A percentile compares a stretch with the other conserved stretches of the same genome.
These are phyloP conservation scores for Pipistrellus pipistrellus DNA, from an alignment of 2,797 vertebrate genomes.

Conservation along the genomic window DNA sequence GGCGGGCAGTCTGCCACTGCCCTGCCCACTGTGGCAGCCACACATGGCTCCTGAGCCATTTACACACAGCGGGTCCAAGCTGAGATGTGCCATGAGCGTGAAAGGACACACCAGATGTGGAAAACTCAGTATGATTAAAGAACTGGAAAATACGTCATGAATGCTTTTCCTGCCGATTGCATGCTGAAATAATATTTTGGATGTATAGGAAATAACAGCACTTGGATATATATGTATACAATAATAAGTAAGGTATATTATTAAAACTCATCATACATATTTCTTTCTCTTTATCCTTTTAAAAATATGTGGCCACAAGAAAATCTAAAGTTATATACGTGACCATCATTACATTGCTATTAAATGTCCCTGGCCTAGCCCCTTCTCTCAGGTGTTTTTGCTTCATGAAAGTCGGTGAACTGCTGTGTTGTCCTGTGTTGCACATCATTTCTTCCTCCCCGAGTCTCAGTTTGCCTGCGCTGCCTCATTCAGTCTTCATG, in stretches of 20 bases:
- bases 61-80: not conserved
- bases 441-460: not conserved
- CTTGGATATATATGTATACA: not conserved
- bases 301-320: not conserved
- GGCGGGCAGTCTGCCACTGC: not conserved
- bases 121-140: not conserved
- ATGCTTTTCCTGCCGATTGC: not conserved
- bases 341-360: not conserved
- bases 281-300: not conserved
- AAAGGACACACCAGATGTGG: not conserved
- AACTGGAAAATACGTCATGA: not conserved
- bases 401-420: not conserved
- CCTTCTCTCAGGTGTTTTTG: not conserved
- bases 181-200: not conserved
- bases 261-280: not conserved
- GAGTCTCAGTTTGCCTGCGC: not conserved
- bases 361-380: not conserved
- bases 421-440: not conserved
- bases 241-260: not conserved
- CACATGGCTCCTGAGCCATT: accelerated
- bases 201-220: not conserved
- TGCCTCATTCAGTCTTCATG: not conserved
- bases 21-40: not conserved
- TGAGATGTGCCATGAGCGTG: accelerated
- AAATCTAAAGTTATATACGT: not conserved